Evolutionary conservation across 2,888 invertebrate genomes (phyloP).

Genomic region (Agriopis aurantiaria): DNA sequence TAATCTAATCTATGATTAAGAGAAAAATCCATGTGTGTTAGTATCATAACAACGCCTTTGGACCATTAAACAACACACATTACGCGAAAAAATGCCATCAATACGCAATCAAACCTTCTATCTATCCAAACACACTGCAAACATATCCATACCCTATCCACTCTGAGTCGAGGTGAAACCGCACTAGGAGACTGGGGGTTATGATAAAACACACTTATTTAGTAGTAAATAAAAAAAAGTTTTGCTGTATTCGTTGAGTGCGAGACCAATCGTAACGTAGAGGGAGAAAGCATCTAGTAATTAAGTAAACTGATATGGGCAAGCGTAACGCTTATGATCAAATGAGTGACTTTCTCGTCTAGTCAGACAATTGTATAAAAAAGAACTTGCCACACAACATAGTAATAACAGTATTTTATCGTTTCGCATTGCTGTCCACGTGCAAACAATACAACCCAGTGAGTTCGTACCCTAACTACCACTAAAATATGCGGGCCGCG

Average conservation of each 20-base stretch:
- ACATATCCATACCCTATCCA: slow-evolving; percentile 2
- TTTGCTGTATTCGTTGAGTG: too few relatives aligned
- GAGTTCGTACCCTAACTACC: slow-evolving; percentile 9
- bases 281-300: too few relatives aligned
- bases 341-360: too few relatives aligned
- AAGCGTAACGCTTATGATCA: too few relatives aligned
- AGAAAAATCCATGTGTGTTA: not conserved
- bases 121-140: slow-evolving; percentile 23
- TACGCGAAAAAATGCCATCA: slow-evolving; percentile 7
- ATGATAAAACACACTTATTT: not conserved
- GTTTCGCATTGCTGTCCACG: not conserved
- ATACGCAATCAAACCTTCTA: slow-evolving; percentile 18
- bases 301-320: too few relatives aligned
- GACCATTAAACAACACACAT: not conserved
- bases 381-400: too few relatives aligned
- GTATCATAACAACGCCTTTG: too few relatives aligned
- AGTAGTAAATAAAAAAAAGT: too few relatives aligned
- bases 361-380: too few relatives aligned
- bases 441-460: not conserved
- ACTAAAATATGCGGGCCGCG: slow-evolving; percentile 58
- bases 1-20: too few relatives aligned
- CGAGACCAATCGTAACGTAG: too few relatives aligned
- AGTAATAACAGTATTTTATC: not conserved
- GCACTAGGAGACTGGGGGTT: not conserved
- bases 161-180: not conserved